Percentiles rank a stretch among this genome's conserved stretches.
phyloP scores from a whole-genome alignment of 23 tunicate species.

The Botrylloides violaceus region DNA sequence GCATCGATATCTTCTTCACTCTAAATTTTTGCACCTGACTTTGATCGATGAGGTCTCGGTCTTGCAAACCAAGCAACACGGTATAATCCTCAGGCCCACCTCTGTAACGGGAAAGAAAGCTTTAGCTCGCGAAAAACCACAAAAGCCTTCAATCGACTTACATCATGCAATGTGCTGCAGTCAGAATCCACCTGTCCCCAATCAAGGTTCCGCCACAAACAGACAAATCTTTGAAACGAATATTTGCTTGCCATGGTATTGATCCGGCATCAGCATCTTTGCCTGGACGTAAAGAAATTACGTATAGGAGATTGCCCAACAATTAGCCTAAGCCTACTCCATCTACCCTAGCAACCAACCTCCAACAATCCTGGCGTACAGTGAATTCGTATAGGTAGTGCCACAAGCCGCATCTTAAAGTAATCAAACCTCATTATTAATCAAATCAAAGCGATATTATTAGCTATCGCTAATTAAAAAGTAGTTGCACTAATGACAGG shows the following conservation, averaged over 20 bases:
- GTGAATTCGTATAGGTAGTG: not conserved
- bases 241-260: constrained; percentile 14
- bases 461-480: too few relatives aligned
- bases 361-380: not conserved
- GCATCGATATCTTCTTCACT: not conserved
- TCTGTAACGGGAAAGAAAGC: not conserved
- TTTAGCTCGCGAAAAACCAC: not conserved
- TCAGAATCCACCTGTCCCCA: constrained; percentile 1
- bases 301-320: not conserved
- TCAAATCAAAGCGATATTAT: too few relatives aligned
- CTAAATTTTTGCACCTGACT: not conserved
- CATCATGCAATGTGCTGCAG: constrained; percentile 17
- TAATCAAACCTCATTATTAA: not conserved
- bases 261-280: not conserved
- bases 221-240: not conserved
- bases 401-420: not conserved
- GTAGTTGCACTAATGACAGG: too few relatives aligned
- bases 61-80: not conserved
- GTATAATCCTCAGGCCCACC: not conserved
- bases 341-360: too few relatives aligned
- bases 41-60: not conserved
- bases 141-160: not conserved
- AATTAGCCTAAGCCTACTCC: too few relatives aligned
- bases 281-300: not conserved
- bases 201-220: constrained; percentile 3